Evolutionary conservation across 2,888 invertebrate genomes (phyloP), one percentile per base, ranked within the genome.

Genomic region (Agriopis leucophaearia): DNA sequence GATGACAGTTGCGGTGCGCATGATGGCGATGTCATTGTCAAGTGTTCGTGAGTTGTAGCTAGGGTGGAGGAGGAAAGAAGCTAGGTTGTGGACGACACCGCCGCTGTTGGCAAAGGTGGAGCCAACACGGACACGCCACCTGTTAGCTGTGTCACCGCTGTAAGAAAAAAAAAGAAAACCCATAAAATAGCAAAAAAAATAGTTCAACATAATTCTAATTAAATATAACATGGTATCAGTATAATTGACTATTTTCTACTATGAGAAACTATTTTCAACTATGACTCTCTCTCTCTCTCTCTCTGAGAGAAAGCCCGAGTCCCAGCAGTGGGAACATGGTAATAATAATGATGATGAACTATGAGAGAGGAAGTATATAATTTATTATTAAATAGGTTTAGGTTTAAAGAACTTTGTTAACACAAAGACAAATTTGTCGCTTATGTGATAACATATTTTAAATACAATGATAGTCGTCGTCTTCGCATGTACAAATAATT

Each of bases 21-120:
- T 16, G 6, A 94, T 72, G 10, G 87, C 83, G 15, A 92, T 72
- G 66, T 94, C 93, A 66, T 82, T 83, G 47, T 83, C 79, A 0
- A 71, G n/a, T 0, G 72, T 79, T 0, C 12, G 0, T 0, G 45
- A 0, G 65, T 87, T 81, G 78, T 84, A 94, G 47, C 71, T 60
- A 0, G 83, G 77, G 70, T 94, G 90, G 13, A 70, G 74, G 15
- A 81, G 76, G 61, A 82, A 76, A 12, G 9, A 16, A 8, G 57
- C 36, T 0, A 75, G 42, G 42, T 65, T 71, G 66, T 80, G 74
- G 0, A 85, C 80, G 0, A 51, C 54, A 4, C 89, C 88, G 0
- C 86, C 87, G 38, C 81, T 81, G 72, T 79, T 83, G 5, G 82
- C 80, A 18, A 10, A 74, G 0, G 79, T 70, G 1, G 88, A 86